Conservation (phyloP, 2,113 vertebrate species). For the Hiodon tergisus region DNA sequence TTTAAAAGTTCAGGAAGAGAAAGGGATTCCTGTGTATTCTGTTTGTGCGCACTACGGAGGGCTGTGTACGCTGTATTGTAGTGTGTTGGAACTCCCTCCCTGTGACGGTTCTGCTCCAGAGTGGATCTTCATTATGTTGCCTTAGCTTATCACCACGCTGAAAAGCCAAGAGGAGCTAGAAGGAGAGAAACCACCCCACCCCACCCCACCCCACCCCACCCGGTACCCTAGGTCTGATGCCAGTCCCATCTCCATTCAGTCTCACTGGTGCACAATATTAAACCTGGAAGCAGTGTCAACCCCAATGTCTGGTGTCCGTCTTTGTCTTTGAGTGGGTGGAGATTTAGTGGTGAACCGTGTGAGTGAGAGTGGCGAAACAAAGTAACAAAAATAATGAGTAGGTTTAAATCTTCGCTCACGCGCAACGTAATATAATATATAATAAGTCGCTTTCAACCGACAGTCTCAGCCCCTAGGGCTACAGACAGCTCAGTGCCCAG, state of each 20-base stretch:
- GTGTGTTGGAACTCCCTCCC: conserved; percentile 66
- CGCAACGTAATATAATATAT: too few relatives aligned
- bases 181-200: not conserved
- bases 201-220: conserved; percentile 34
- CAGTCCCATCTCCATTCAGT: conserved; percentile 61
- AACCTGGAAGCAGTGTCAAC: conserved; percentile 62
- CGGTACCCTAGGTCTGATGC: conserved; percentile 59
- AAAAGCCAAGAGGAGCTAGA: conserved; percentile 16
- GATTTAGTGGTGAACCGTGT: too few relatives aligned
- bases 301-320: conserved; percentile 10
- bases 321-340: conserved; percentile 8
- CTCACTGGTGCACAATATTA: conserved; percentile 82
- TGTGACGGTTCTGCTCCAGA: conserved; percentile 65
- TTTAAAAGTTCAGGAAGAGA: conserved; percentile 43
- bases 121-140: conserved; percentile 68
- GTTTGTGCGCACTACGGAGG: conserved; percentile 47
- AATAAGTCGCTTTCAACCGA: too few relatives aligned
- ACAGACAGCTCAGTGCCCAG: too few relatives aligned
- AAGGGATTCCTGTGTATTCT: conserved; percentile 32
- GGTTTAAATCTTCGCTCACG: too few relatives aligned
- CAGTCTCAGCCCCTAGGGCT: too few relatives aligned
- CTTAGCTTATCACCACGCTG: conserved; percentile 52
- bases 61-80: conserved; percentile 54
- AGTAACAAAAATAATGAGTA: too few relatives aligned
- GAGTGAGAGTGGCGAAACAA: too few relatives aligned